Evolutionary conservation across 2,113 vertebrate species (phyloP).

Genomic region (Ranitomeya variabilis): DNA sequence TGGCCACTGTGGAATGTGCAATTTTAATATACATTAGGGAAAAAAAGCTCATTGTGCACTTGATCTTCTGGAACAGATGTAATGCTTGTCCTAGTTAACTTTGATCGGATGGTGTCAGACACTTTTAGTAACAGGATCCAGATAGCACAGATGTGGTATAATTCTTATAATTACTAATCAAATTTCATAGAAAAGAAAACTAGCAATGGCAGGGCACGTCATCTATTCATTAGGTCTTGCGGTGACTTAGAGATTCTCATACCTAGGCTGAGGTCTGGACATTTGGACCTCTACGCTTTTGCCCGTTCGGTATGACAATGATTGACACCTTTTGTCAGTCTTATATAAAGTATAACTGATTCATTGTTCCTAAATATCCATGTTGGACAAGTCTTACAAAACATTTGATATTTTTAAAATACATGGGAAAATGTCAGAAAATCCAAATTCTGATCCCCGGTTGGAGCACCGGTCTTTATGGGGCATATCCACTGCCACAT

Average conservation of each 20-base stretch:
- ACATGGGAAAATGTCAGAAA: neutral
- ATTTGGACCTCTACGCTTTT: neutral
- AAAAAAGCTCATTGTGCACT: conserved; percentile 10
- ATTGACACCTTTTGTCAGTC: too few relatives aligned
- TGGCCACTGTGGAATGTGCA: conserved; percentile 31
- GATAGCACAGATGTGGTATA: conserved; percentile 6
- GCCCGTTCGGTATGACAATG: neutral
- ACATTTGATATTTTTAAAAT: neutral
- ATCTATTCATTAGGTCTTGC: neutral
- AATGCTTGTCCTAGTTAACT: neutral
- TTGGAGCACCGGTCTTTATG: too few relatives aligned
- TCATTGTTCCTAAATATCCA: too few relatives aligned
- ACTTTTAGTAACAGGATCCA: neutral
- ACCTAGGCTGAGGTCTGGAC: neutral
- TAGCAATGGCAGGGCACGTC: neutral
- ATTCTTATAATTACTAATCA: neutral
- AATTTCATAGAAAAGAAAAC: neutral
- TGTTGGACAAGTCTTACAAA: neutral
- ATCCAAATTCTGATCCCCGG: neutral
- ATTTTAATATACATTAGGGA: conserved; percentile 28
- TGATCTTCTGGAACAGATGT: conserved; percentile 28
- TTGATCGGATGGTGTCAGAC: neutral
- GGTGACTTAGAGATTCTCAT: too few relatives aligned
- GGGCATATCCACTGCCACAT: too few relatives aligned
- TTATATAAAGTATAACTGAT: too few relatives aligned